Base-by-base conservation (phyloP, 2,797 vertebrate genomes). In the Thaleichthys pacificus region DNA sequence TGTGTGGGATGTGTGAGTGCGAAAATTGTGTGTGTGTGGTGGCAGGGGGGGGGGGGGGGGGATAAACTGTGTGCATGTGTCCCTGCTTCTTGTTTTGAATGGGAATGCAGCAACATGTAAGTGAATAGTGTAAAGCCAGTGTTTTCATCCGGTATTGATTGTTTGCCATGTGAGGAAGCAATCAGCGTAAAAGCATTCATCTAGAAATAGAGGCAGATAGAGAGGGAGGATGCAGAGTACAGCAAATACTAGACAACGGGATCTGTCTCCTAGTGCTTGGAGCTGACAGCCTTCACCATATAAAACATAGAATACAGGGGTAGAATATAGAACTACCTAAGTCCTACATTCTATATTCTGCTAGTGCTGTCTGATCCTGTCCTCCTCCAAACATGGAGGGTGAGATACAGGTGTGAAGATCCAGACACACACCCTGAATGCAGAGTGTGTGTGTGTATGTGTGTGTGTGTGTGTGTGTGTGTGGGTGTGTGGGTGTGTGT, bases 131-230 rank as follows among this genome's bases (percentile, higher is more conserved):
- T 70, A 64, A 66, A 63, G 32, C 30, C 28, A 14, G 35, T 65
- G 35, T 70, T 70, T 70, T 71, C 8, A 19, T 63, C 32, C n/a
- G 51, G 19, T 70, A 76, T 81, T 56, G 71, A 78, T 74, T 57
- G 66, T 67, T 54, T 22, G 64, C 61, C 65, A 67, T 11, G 42
- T 70, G 65, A 62, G 65, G 77, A 77, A 71, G 74, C 76, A 84
- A 77, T 80, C 72, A 82, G 70, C 24, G 26, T 79, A 64, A 76
- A 56, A 74, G 74, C 76, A 63, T 68, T 75, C 30, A 62, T 28
- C 71, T 49, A 68, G 68, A 76, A 77, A 75, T 70, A 32, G 30
- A 76, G 75, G 32, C 15, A 76, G 76, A 79, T 70, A 77, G 73
- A 77, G 75, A 66, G 70, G 5, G 42, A 61, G 68, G 32, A 35